Evolutionary conservation across 2,797 vertebrate species (phyloP).

Genomic region (Acrocephalus scirpaceus): DNA sequence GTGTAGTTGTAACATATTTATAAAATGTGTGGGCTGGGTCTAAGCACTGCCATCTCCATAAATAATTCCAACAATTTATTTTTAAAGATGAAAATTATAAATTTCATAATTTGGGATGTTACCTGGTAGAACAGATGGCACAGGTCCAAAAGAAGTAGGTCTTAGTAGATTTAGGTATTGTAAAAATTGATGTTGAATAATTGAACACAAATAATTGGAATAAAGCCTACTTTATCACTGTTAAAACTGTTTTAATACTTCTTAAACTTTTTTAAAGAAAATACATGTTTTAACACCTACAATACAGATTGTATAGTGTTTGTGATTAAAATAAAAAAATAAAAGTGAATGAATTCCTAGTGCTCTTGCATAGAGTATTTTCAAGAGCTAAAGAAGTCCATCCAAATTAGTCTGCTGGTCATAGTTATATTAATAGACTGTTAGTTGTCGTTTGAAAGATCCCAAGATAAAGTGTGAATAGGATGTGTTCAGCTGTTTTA

Average conservation of each 20-base stretch:
- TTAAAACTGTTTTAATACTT: conserved; percentile 79
- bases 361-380: conserved; percentile 74
- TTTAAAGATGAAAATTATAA: conserved; percentile 71
- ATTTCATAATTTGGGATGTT: conserved; percentile 69
- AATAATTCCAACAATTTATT: conserved; percentile 71
- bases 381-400: conserved; percentile 74
- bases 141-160: conserved; percentile 70
- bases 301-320: conserved; percentile 74
- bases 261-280: conserved; percentile 77
- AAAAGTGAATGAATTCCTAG: conserved; percentile 71
- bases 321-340: conserved; percentile 74
- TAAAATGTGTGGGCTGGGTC: conserved; percentile 81
- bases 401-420: conserved; percentile 78
- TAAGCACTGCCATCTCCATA: conserved; percentile 73
- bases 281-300: conserved; percentile 77
- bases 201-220: conserved; percentile 68
- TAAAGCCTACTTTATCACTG: conserved; percentile 76
- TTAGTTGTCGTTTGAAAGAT: conserved; percentile 81
- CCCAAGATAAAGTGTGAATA: conserved; percentile 84
- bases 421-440: conserved; percentile 80
- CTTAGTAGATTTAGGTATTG: conserved; percentile 74
- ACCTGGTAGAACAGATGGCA: conserved; percentile 67
- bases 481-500: conserved; percentile 85
- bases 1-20: conserved; percentile 92
- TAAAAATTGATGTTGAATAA: conserved; percentile 72